phyloP scores from a whole-genome alignment of 1,140 invertebrate genomes.

The Ceratosolen solmsi region DNA sequence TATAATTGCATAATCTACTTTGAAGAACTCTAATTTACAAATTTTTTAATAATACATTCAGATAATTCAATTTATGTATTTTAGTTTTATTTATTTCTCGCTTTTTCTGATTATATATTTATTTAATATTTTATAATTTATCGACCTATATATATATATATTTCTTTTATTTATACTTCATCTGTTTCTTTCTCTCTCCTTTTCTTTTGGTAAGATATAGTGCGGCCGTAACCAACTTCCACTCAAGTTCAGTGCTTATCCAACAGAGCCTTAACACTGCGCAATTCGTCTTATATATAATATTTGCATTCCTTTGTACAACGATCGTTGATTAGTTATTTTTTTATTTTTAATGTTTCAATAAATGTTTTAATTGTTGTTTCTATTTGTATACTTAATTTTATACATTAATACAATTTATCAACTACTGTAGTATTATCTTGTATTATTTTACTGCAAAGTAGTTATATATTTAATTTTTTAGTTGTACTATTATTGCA shows the following conservation, averaged over 20 bases:
- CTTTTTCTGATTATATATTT: no score
- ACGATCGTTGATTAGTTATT: not conserved
- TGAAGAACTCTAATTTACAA: no score
- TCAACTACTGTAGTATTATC: no score
- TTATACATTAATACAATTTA: no score
- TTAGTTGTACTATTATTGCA: no score
- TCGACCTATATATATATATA: not conserved
- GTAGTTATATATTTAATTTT: no score
- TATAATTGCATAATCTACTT: no score
- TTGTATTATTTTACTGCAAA: no score
- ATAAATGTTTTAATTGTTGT: conserved; percentile 12
- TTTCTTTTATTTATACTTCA: not conserved
- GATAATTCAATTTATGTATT: no score
- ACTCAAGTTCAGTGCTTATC: conserved; percentile 71
- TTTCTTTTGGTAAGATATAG: conserved; percentile 54
- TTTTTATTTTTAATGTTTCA: not conserved
- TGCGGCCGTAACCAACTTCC: conserved; percentile 67
- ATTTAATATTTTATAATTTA: no score
- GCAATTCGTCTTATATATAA: not conserved
- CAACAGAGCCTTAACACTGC: conserved; percentile 50
- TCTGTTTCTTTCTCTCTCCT: not conserved
- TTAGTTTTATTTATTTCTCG: no score
- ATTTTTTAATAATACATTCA: no score
- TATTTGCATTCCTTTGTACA: not conserved
- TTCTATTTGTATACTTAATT: not conserved